Percentiles rank a stretch among this genome's conserved stretches.
phyloP scores from a whole-genome alignment of 64 coral and sea anemone species.

The Montipora efflorescens region DNA sequence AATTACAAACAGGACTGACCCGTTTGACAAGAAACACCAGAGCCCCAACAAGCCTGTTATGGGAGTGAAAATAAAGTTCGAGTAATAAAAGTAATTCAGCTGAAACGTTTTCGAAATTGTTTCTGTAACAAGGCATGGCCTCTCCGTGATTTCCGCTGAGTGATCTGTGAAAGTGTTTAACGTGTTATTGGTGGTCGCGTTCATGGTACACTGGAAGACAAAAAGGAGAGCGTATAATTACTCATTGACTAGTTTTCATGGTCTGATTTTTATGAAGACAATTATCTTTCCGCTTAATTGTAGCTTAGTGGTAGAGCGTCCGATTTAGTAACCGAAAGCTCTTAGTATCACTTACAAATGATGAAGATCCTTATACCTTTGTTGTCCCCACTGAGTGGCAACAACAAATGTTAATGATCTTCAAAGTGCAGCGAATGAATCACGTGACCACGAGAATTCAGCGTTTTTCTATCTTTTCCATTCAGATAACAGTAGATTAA shows the following conservation, averaged over 20 bases:
- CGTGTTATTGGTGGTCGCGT: background rate
- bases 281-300: too few species aligned
- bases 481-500: too few species aligned
- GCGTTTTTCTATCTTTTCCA: too few species aligned
- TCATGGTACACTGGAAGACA: background rate
- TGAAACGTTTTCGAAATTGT: background rate
- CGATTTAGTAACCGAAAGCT: too few species aligned
- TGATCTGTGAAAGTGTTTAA: background rate
- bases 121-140: background rate
- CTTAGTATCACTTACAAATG: too few species aligned
- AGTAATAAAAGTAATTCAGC: slow-evolving; percentile 4
- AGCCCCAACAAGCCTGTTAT: background rate
- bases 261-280: background rate
- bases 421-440: too few species aligned
- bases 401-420: too few species aligned
- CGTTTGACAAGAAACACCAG: slow-evolving; percentile 49
- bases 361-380: too few species aligned
- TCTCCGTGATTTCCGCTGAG: background rate
- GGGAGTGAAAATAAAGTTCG: slow-evolving; percentile 10
- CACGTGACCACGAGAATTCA: too few species aligned
- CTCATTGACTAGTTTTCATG: background rate
- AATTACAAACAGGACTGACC: slow-evolving; percentile 2
- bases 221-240: background rate
- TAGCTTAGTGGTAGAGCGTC: too few species aligned
- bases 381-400: too few species aligned